Base-by-base conservation (phyloP, 2,113 vertebrate genomes). In the Archilochus colubris region DNA sequence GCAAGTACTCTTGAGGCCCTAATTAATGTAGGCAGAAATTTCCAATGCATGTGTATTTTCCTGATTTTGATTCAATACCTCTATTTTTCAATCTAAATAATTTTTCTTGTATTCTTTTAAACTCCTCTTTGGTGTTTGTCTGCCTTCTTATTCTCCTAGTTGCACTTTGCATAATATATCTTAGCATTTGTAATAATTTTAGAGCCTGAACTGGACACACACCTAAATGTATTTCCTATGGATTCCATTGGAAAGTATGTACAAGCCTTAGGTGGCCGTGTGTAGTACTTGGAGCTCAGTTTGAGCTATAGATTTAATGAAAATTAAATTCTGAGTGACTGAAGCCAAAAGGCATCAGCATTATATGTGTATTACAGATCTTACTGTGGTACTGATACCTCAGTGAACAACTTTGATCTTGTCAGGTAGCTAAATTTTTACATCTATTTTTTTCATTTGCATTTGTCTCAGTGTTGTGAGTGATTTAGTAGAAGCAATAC, bases 371-470 rank as follows among this genome's bases (percentile, higher is more conserved):
- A 58, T 76, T 1, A 2, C 0, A 1, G 44, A 24, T 91, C 28
- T 82, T 68, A n/a, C 51, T 64, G 36, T 78, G 62, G 83, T 22
- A 69, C 50, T 76, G 23, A 46, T 91, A 83, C 27, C 28, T 78
- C 40, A 53, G 11, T 68, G 75, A 72, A 70, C 74, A 93, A 40
- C 46, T 87, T 58, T 30, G 18, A 24, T 95, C 81, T 86, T 86
- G 82, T 91, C 89, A 69, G 67, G 79, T 69, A 43, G 50, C 75
- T 93, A 48, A 31, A 70, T 91, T 96, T 96, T 88, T 48, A 63
- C 86, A 48, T 66, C 8, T 44, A 83, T 57, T 10, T 57, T 83
- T 50, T 48, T 48, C 11, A 28, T 80, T 91, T 87, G 33, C 28
- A 53, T 92, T 90, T 86, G 33, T 28, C 15, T 83, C 19, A 15